These are phyloP conservation scores for Myotis myotis DNA, from an alignment of 2,797 vertebrate genomes.

Conservation along the genomic window DNA sequence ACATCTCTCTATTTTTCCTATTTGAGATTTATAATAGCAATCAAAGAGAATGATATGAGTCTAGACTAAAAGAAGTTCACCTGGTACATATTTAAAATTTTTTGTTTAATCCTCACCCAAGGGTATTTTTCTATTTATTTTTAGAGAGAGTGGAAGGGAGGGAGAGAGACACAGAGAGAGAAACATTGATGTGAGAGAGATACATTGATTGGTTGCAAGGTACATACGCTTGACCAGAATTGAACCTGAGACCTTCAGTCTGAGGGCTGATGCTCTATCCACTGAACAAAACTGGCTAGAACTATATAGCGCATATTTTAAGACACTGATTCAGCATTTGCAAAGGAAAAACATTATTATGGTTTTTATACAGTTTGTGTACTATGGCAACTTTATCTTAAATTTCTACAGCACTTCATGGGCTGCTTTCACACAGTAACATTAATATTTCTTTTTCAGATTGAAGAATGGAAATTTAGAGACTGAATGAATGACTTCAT, in stretches of 20 bases:
- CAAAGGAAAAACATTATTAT: background rate
- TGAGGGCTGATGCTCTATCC: too few relatives aligned
- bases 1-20: background rate
- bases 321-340: background rate
- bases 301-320: background rate
- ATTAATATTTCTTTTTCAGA: background rate
- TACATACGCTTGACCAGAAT: too few relatives aligned
- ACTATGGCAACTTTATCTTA: slow-evolving; percentile 32
- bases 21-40: background rate
- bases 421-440: background rate
- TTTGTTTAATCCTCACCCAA: too few relatives aligned
- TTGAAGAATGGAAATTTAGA: background rate
- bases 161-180: too few relatives aligned
- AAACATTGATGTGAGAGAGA: too few relatives aligned
- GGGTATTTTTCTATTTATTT: too few relatives aligned
- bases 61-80: background rate
- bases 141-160: too few relatives aligned
- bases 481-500: background rate
- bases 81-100: background rate
- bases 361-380: background rate
- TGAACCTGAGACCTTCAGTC: too few relatives aligned
- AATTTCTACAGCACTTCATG: background rate
- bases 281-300: too few relatives aligned
- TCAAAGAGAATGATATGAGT: background rate
- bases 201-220: too few relatives aligned